Percentiles rank a stretch among this genome's conserved stretches.
These are phyloP conservation scores for Hydrocynus forskahlii DNA, from an alignment of 2,797 vertebrate genomes.

Conservation along the genomic window DNA sequence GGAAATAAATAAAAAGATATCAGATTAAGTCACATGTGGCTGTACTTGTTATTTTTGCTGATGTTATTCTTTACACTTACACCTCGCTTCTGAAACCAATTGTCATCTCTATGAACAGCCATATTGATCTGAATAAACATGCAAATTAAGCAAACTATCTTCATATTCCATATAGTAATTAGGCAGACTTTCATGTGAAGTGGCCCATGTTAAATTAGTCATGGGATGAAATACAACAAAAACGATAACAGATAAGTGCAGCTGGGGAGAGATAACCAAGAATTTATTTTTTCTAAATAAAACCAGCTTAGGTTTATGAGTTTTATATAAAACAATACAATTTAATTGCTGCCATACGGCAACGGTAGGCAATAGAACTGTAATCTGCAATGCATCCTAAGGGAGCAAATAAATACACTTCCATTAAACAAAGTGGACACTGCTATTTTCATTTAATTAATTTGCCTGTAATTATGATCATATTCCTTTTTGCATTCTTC, in stretches of 20 bases:
- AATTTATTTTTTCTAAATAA: too few relatives aligned
- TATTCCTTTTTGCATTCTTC: too few relatives aligned
- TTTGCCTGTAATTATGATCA: too few relatives aligned
- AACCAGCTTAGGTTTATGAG: not conserved
- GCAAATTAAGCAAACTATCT: too few relatives aligned
- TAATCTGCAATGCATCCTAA: too few relatives aligned
- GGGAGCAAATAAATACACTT: too few relatives aligned
- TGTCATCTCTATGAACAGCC: not conserved
- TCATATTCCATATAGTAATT: not conserved
- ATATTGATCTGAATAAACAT: slow-evolving; percentile 7
- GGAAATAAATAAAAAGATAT: slow-evolving; percentile 33
- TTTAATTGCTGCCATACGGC: too few relatives aligned
- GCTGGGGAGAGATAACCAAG: too few relatives aligned
- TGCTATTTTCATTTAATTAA: too few relatives aligned
- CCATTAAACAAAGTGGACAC: too few relatives aligned
- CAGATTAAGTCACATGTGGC: not conserved
- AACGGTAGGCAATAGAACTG: too few relatives aligned
- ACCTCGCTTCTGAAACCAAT: not conserved
- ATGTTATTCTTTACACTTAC: not conserved
- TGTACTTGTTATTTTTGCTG: not conserved
- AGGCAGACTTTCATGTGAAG: not conserved
- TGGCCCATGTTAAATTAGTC: not conserved
- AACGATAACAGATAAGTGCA: not conserved
- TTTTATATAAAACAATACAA: too few relatives aligned
- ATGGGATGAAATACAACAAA: not conserved